These are phyloP conservation scores for Chitala chitala DNA, from an alignment of 2,113 vertebrate genomes.

Conservation along the genomic window DNA sequence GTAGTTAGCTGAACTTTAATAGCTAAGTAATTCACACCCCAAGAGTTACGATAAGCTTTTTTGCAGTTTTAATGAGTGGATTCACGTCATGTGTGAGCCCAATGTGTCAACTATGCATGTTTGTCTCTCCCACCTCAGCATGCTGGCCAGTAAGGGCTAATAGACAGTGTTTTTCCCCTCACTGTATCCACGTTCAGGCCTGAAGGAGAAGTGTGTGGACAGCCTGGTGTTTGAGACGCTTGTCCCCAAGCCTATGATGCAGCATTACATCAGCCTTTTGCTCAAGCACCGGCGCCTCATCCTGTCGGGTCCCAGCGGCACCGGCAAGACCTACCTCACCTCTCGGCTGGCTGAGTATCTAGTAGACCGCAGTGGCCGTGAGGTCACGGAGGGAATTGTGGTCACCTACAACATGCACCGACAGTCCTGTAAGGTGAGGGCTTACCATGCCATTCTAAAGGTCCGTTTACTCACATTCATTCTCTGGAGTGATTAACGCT, in stretches of 20 bases:
- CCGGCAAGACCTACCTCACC: conserved; percentile 88
- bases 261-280: conserved; percentile 93
- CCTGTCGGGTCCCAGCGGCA: conserved; percentile 89
- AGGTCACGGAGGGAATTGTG: conserved; percentile 77
- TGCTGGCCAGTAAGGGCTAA: background rate
- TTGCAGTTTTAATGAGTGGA: background rate
- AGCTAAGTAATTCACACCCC: background rate
- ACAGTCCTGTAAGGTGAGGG: conserved; percentile 89
- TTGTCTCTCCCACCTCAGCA: background rate
- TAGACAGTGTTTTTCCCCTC: background rate
- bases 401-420: conserved; percentile 97
- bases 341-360: conserved; percentile 88
- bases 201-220: conserved; percentile 95
- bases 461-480: background rate
- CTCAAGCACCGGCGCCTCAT: conserved; percentile 91
- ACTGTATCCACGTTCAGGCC: conserved; percentile 57
- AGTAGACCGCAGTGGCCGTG: conserved; percentile 88
- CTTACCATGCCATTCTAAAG: background rate
- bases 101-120: background rate
- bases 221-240: conserved; percentile 92
- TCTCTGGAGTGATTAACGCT: background rate
- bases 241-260: conserved; percentile 97
- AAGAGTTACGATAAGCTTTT: background rate
- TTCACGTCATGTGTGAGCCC: background rate
- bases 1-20: too few species aligned